A percentile compares a stretch with the other conserved stretches of the same genome.
Evolutionary conservation across 2,113 vertebrate genomes (phyloP).

Genomic region (Syngnathus scovelli): DNA sequence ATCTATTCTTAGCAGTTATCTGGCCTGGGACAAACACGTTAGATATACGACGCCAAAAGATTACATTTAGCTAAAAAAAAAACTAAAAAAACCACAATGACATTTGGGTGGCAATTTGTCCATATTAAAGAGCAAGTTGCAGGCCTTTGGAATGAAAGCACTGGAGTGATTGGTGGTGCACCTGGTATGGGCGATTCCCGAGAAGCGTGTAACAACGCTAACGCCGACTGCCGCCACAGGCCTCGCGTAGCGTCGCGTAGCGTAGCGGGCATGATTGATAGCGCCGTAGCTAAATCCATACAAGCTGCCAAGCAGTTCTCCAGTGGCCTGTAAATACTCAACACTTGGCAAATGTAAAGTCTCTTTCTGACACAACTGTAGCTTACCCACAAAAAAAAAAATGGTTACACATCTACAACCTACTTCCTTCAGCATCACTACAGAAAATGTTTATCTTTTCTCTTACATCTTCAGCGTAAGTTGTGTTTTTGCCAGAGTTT

Average conservation of each 20-base stretch:
- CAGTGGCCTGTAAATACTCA: conserved; percentile 61
- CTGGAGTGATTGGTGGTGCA: background rate
- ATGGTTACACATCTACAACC: conserved; percentile 24
- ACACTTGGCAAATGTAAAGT: conserved; percentile 53
- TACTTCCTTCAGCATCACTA: conserved; percentile 53
- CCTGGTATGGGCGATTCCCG: background rate
- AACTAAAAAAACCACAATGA: no score
- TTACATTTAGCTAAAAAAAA: no score
- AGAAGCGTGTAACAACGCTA: background rate
- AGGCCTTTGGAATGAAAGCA: background rate
- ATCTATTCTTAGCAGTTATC: no score
- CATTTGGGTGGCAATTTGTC: no score
- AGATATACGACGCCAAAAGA: no score
- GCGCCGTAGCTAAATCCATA: conserved; percentile 41
- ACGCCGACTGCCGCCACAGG: background rate
- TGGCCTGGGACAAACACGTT: no score
- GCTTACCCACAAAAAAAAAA: conserved; percentile 28
- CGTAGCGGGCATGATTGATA: conserved; percentile 46
- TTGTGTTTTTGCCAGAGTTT: conserved; percentile 29
- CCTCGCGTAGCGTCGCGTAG: background rate
- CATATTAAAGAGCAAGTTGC: no score
- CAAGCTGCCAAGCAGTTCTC: conserved; percentile 53
- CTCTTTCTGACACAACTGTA: conserved; percentile 36
- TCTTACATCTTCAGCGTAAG: conserved; percentile 41
- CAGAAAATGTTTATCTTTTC: conserved; percentile 49